Percentiles rank a stretch among this genome's conserved stretches.
These are phyloP conservation scores for Phylloscopus collybita DNA, from an alignment of 2,797 vertebrate species.

Conservation along the genomic window DNA sequence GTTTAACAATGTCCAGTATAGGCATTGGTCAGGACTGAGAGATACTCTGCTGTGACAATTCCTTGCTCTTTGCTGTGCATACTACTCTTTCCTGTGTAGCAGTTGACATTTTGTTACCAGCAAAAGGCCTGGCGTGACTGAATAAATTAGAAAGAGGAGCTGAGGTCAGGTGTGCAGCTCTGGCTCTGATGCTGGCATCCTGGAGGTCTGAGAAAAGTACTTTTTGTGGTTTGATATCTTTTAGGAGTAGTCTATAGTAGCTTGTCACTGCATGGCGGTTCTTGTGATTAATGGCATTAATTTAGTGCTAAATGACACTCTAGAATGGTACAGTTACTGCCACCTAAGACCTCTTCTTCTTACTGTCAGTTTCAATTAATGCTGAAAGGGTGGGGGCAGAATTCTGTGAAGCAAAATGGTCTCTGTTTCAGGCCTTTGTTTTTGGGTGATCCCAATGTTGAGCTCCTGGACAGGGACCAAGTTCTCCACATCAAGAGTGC, in stretches of 20 bases:
- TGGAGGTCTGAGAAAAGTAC: neutral
- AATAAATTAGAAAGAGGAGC: neutral
- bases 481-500: conserved; percentile 85
- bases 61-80: neutral
- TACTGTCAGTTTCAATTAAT: neutral
- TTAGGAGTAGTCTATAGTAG: neutral
- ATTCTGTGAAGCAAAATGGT: neutral
- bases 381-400: neutral
- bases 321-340: neutral
- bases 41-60: neutral
- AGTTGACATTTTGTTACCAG: neutral
- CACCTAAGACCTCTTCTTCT: neutral
- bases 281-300: neutral
- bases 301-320: neutral
- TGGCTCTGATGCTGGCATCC: neutral
- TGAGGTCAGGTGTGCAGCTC: neutral
- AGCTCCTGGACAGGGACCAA: conserved; percentile 86
- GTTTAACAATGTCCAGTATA: neutral
- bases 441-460: conserved; percentile 87
- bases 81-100: neutral
- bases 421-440: conserved; percentile 84
- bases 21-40: neutral
- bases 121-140: neutral
- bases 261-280: neutral
- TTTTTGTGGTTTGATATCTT: neutral